Evolutionary conservation across 2,113 vertebrate genomes (phyloP), one percentile per base, ranked within the genome.

Genomic region (Takifugu bimaculatus): DNA sequence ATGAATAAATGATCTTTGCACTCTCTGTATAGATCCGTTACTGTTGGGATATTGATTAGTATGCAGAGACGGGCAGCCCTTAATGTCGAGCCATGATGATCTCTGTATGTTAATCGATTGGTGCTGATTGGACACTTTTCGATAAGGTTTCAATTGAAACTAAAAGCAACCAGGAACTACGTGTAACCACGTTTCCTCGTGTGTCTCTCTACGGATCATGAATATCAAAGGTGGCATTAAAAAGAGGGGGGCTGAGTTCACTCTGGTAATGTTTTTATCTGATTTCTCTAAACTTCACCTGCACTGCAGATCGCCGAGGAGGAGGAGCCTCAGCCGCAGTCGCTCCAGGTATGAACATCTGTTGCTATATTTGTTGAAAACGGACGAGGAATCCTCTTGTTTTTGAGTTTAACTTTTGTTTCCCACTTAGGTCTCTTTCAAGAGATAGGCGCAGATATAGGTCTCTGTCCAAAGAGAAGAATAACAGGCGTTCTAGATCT

Each of bases 371-470:
- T 39, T 39, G 35, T 39, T 39, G 35, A 10, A 10, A 39, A 39
- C 2, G 35, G 35, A 10, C 4, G 35, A 48, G 13, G 45, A 48
- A 48, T 3, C 13, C 14, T 35, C 14, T 45, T 25, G 13, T 56
- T 14, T 26, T 43, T 32, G 28, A 14, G 4, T 1, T 52, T 1
- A 3, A 13, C 15, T 55, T 51, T 42, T 49, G 4, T 4, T 6
- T 20, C 29, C 72, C 35, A 10, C 9, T 39, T 39, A 98, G 96
- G 91, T 98, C 96, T 88, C 85, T 93, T 78, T 98, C 95, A 80
- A 96, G 93, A 93, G 96, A 98, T 78, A 93, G 89, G 82, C 93
- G 94, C 74, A 94, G 93, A 91, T 94, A 97, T 78, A 92, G 95
- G 28, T 98, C 96, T 67, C 84, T 96, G 32, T 99, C 96, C 77